These are phyloP conservation scores for Anomalospiza imberbis DNA, from an alignment of 2,797 vertebrate species.

Conservation along the genomic window DNA sequence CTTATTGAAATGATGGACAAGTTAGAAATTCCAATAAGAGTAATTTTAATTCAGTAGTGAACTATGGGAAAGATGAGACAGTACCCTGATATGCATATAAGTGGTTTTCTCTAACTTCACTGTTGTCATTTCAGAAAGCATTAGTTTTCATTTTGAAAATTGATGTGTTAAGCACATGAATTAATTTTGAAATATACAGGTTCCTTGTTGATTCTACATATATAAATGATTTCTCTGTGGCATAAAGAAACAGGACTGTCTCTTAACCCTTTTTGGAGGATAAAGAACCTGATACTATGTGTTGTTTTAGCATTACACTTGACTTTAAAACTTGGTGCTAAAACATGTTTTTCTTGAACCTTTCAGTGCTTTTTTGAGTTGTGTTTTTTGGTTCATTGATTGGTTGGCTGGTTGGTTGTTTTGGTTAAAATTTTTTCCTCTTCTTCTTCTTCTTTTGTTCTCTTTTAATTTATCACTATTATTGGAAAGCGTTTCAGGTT, in stretches of 20 bases:
- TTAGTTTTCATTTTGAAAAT: not conserved
- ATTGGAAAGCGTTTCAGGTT: not conserved
- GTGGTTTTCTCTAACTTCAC: not conserved
- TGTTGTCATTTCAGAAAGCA: not conserved
- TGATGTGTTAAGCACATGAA: not conserved
- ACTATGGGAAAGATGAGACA: not conserved
- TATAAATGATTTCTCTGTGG: not conserved
- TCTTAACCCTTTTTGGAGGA: not conserved
- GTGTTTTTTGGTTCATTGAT: not conserved
- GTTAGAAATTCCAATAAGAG: not conserved
- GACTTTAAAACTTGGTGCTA: not conserved
- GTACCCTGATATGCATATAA: not conserved
- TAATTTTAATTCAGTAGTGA: not conserved
- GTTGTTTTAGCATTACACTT: not conserved
- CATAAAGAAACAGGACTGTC: not conserved
- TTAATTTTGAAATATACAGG: not conserved
- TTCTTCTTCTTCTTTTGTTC: not conserved
- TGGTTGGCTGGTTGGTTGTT: not conserved
- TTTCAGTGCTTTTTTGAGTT: not conserved
- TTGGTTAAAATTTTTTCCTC: not conserved
- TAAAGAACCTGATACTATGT: not conserved
- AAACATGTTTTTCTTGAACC: fast-evolving
- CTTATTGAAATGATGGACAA: not conserved
- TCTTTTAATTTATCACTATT: not conserved
- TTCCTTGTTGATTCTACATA: not conserved